These are phyloP conservation scores for Isurus oxyrinchus DNA, from an alignment of 2,113 vertebrate genomes.

Conservation along the genomic window DNA sequence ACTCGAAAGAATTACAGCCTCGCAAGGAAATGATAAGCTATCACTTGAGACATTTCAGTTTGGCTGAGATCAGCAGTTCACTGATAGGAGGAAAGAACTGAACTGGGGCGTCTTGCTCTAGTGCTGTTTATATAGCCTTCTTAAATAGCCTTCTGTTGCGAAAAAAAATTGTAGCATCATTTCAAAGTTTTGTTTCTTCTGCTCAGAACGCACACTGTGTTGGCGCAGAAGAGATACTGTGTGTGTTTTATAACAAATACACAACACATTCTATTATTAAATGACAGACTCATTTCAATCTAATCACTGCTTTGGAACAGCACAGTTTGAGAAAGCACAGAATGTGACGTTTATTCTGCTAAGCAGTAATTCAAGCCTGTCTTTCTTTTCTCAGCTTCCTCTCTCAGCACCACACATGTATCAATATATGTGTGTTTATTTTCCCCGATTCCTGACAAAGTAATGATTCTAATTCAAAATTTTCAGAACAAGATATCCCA, in stretches of 20 bases:
- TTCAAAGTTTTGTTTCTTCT: slow-evolving; percentile 14
- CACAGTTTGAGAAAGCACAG: neutral
- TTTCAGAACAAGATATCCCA: neutral
- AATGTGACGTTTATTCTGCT: neutral
- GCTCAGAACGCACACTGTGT: neutral
- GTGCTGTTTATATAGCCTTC: neutral
- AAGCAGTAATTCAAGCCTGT: neutral
- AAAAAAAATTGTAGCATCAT: neutral
- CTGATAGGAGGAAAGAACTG: neutral
- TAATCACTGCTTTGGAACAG: slow-evolving; percentile 2
- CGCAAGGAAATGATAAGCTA: neutral
- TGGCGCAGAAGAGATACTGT: neutral
- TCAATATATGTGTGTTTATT: neutral
- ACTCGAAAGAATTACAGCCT: too few relatives aligned
- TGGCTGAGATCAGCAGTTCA: neutral
- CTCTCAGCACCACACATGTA: neutral
- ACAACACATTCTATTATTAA: neutral
- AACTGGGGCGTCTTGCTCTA: neutral
- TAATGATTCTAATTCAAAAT: neutral
- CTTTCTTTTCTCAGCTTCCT: neutral
- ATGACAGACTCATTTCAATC: neutral
- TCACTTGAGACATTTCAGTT: neutral
- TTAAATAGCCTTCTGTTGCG: neutral
- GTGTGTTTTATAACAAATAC: neutral
- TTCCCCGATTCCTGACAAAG: neutral